Evolutionary conservation across 92 coral and sea anemone species (phyloP).

Genomic region (Diadumene lineata): DNA sequence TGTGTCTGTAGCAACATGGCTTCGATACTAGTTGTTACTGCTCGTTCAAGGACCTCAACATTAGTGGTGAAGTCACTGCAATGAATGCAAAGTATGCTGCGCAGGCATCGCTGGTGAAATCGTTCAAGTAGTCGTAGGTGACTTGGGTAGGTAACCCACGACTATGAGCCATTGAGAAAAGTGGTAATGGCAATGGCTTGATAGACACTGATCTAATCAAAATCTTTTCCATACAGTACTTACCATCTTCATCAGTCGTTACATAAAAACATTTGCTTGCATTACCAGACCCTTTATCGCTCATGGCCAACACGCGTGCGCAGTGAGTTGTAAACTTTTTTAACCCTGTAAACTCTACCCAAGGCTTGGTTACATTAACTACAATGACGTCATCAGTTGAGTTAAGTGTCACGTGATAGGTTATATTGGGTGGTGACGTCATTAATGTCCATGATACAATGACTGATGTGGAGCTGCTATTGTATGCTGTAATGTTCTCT

Average conservation of each 20-base stretch:
- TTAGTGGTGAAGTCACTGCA: constrained; percentile 50
- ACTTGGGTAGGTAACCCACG: constrained; percentile 24
- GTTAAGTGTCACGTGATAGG: constrained; percentile 29
- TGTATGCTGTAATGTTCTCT: constrained; percentile 19
- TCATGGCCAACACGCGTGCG: constrained; percentile 13
- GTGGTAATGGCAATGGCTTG: constrained; percentile 43
- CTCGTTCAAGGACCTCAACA: constrained; percentile 34
- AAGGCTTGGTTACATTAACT: constrained; percentile 11
- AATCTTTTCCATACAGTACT: neutral
- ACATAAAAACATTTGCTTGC: constrained; percentile 13
- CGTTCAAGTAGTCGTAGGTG: constrained; percentile 28
- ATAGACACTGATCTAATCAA: neutral
- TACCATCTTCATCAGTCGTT: constrained; percentile 41
- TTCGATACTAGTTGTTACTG: constrained; percentile 24
- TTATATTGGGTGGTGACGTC: neutral
- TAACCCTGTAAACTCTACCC: constrained; percentile 8
- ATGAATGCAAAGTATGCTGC: constrained; percentile 38
- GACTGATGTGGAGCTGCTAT: constrained; percentile 23
- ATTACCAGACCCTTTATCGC: neutral
- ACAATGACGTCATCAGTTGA: neutral
- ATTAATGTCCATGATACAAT: constrained; percentile 7
- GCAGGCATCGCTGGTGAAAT: constrained; percentile 36
- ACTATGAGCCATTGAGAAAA: constrained; percentile 27
- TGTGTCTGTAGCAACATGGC: neutral
- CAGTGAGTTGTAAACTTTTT: constrained; percentile 20